phyloP scores from a whole-genome alignment of 1,140 invertebrate genomes.

The Drosophila eugracilis region DNA sequence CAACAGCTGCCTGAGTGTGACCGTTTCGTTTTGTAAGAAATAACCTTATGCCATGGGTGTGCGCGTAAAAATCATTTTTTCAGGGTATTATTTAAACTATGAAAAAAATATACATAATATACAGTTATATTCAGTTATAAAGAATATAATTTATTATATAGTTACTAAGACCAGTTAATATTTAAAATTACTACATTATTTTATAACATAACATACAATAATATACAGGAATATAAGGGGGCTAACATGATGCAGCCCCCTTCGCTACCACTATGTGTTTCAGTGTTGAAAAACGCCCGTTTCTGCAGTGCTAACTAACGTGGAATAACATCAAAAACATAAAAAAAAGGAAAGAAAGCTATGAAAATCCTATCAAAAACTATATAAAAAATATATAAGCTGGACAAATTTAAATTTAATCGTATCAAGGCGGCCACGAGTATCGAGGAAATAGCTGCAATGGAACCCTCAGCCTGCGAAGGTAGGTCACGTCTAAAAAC shows the following conservation, averaged over 20 bases:
- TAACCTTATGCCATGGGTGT: neutral
- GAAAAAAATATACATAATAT: too few relatives aligned
- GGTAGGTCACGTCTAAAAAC: conserved; percentile 30
- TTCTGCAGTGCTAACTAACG: conserved; percentile 16
- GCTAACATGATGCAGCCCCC: neutral
- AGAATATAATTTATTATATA: neutral
- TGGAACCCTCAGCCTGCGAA: conserved; percentile 84
- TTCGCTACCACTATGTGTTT: neutral
- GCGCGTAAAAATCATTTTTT: neutral
- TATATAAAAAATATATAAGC: conserved; percentile 61
- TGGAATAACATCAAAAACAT: conserved; percentile 42
- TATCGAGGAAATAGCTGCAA: conserved; percentile 73
- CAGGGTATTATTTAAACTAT: neutral
- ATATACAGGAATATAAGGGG: neutral
- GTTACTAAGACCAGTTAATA: too few relatives aligned
- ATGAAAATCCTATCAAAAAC: conserved; percentile 72
- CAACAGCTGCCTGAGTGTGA: conserved; percentile 23
- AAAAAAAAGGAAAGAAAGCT: conserved; percentile 56
- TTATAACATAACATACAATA: too few relatives aligned
- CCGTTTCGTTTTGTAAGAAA: neutral
- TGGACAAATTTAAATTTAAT: conserved; percentile 72
- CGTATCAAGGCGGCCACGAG: conserved; percentile 70
- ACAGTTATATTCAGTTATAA: neutral
- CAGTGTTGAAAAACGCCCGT: conserved; percentile 20
- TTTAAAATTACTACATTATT: too few relatives aligned